Evolutionary conservation across 2,888 invertebrate species (phyloP).

Genomic region (Tineola bisselliella): DNA sequence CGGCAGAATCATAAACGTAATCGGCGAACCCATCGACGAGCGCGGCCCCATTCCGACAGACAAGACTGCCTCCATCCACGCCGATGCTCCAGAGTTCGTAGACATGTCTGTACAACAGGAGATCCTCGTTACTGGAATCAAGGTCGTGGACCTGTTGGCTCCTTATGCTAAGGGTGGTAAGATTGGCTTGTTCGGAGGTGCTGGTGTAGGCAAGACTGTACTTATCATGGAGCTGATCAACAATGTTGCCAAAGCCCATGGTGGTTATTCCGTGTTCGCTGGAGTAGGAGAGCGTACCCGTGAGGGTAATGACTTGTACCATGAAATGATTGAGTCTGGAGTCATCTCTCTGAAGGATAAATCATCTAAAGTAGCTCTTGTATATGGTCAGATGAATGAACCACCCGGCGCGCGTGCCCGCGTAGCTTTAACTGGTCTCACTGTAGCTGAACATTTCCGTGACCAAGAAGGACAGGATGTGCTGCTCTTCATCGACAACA

Average conservation of each 20-base stretch:
- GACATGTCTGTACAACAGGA: slow-evolving; percentile 93
- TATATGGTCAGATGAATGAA: slow-evolving; percentile 98
- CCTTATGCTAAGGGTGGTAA: slow-evolving; percentile 96
- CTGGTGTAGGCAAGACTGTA: slow-evolving; percentile 96
- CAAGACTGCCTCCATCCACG: slow-evolving; percentile 84
- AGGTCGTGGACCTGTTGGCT: slow-evolving; percentile 92
- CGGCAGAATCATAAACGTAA: slow-evolving; percentile 94
- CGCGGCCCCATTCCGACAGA: slow-evolving; percentile 86
- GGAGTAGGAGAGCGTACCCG: slow-evolving; percentile 96
- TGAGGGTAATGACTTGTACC: slow-evolving; percentile 95
- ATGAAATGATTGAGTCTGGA: slow-evolving; percentile 96
- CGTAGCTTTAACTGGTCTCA: slow-evolving; percentile 91
- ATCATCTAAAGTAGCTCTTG: slow-evolving; percentile 90
- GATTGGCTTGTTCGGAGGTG: slow-evolving; percentile 93
- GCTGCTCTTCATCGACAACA: slow-evolving; percentile 95
- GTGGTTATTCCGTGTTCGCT: slow-evolving; percentile 96
- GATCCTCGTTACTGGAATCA: slow-evolving; percentile 93
- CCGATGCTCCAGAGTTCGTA: slow-evolving; percentile 89
- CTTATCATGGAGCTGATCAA: slow-evolving; percentile 97
- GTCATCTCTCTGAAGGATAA: slow-evolving; percentile 92
- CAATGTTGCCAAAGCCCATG: slow-evolving; percentile 95
- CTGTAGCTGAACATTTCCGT: slow-evolving; percentile 95
- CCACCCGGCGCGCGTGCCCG: slow-evolving; percentile 95
- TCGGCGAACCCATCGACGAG: slow-evolving; percentile 89
- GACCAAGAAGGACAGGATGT: slow-evolving; percentile 96